Evolutionary conservation across 2,797 vertebrate genomes (phyloP), one percentile per base, ranked within the genome.

Genomic region (Anguilla megastoma): DNA sequence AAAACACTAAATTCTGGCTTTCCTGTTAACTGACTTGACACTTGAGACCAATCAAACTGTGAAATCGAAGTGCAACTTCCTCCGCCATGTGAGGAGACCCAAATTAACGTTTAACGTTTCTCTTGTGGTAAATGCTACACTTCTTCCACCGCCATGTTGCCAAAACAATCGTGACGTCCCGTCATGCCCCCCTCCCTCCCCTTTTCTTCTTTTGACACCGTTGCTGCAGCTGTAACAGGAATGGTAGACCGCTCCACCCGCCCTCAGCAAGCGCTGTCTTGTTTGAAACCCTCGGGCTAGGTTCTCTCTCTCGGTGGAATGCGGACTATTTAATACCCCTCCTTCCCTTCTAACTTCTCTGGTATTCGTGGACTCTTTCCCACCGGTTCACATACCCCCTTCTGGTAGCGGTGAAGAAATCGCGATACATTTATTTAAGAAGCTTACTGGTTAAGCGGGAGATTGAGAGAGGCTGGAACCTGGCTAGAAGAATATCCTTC

Each of bases 91-190:
- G 60, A 66, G 60, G 60, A 41, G 16, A 18, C 16, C 16, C 16
- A 18, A 45, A 79, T 18, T 45, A 45, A 79, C 36, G 33, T 18
- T 79, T 41, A 21, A 1, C 27, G n/a, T 21, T 45, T 45, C 12
- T 45, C 16, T 41, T 79, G 16, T 45, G 33, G 74, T 18, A 36
- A 10, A 36, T 79, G 14, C 5, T 16, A 16, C 36, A 16, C 3
- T 21, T 21, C 33, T 30, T 79, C 74, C 74, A 79, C 36, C 74
- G 74, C 33, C 74, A 79, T 79, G 74, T 79, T 79, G 74, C 74
- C 74, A 79, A 79, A 79, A 79, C 74, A 74, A 45, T 41, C 14
- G 33, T 79, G 74, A 79, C 74, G 74, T 79, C 10, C 16, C 36
- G 18, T 41, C 4, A 21, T 12, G 1, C 27, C 9, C 21, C 60